A percentile compares a stretch with the other conserved stretches of the same genome.
These are phyloP conservation scores for Zoanthus gigantus DNA, from an alignment of 92 coral and sea anemone species.

Conservation along the genomic window DNA sequence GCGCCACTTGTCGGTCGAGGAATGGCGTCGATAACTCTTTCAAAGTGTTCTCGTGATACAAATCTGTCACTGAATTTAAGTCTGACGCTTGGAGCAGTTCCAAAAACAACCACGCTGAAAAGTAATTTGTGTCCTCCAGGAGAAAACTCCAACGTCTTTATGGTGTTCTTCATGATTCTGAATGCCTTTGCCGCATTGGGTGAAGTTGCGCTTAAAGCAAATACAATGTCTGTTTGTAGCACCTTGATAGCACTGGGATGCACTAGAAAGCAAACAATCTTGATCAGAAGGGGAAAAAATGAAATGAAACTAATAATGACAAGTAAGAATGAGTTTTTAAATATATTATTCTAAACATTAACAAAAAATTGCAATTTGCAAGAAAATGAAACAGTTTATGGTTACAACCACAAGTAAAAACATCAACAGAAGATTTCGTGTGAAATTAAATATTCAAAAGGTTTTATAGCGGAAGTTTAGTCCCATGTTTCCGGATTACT, in stretches of 20 bases:
- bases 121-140: slow-evolving; percentile 75
- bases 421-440: too few relatives aligned
- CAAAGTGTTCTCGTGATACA: slow-evolving; percentile 1
- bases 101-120: slow-evolving; percentile 77
- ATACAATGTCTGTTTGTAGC: slow-evolving; percentile 71
- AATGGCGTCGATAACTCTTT: slow-evolving; percentile 13
- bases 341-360: too few relatives aligned
- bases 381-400: too few relatives aligned
- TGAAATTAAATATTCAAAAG: too few relatives aligned
- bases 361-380: too few relatives aligned
- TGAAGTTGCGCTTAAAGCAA: slow-evolving; percentile 80
- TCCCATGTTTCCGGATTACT: too few relatives aligned
- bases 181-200: slow-evolving; percentile 63
- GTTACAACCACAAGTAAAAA: too few relatives aligned
- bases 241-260: slow-evolving; percentile 14
- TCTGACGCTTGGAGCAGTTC: slow-evolving; percentile 64
- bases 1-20: slow-evolving; percentile 16
- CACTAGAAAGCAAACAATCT: background rate
- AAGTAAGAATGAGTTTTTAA: too few relatives aligned
- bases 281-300: background rate
- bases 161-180: slow-evolving; percentile 70
- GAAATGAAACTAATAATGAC: background rate
- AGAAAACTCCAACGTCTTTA: slow-evolving; percentile 70
- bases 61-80: slow-evolving; percentile 58
- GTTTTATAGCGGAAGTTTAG: too few relatives aligned